Conservation (phyloP, 2,888 invertebrate genomes). For the Cheilosia impressa region DNA sequence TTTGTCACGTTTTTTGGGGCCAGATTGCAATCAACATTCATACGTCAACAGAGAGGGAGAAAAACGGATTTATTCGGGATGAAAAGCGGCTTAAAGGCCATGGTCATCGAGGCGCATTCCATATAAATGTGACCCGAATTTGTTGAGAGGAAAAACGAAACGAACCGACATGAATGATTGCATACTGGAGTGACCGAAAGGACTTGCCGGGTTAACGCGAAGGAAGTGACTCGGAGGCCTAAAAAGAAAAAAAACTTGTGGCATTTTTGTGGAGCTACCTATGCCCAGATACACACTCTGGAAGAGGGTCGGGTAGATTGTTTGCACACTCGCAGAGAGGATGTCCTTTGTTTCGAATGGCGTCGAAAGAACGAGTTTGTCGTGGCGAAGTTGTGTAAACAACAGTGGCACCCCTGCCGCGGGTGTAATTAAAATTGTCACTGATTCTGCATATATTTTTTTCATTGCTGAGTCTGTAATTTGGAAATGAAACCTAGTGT, state of each 20-base stretch:
- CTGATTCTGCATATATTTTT: slow-evolving; percentile 21
- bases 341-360: slow-evolving; percentile 35
- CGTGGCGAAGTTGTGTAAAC: slow-evolving; percentile 6
- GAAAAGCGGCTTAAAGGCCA: slow-evolving; percentile 25
- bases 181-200: slow-evolving; percentile 1
- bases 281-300: neutral
- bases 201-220: neutral
- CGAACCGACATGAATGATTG: slow-evolving; percentile 6
- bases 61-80: neutral
- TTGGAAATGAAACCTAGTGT: slow-evolving; percentile 15
- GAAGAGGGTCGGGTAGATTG: slow-evolving; percentile 17
- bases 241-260: neutral
- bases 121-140: slow-evolving; percentile 12
- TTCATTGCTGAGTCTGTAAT: neutral
- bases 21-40: slow-evolving; percentile 13
- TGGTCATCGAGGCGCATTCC: neutral
- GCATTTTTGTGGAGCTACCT: neutral
- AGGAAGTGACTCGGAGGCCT: neutral
- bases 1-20: neutral
- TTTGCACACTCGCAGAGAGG: slow-evolving; percentile 4
- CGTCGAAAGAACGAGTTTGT: slow-evolving; percentile 18
- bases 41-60: slow-evolving; percentile 8
- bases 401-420: neutral
- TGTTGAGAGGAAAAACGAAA: neutral
- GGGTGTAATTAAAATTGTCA: slow-evolving; percentile 43